Evolutionary conservation across 2,113 vertebrate species (phyloP), one percentile per base, ranked within the genome.

Genomic region (Nibea coibor): DNA sequence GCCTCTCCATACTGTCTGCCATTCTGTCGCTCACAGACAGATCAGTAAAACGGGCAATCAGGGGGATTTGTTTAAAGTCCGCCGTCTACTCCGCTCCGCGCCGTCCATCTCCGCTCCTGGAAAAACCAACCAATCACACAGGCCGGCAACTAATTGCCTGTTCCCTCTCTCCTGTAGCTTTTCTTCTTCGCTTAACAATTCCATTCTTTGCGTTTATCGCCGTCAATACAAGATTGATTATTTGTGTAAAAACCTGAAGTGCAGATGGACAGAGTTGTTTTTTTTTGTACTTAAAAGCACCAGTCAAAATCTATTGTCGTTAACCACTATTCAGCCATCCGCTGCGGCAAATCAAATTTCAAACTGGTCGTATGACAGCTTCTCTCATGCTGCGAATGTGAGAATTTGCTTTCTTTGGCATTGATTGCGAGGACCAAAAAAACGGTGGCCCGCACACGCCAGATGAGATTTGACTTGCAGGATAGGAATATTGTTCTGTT

Each of bases 31-130:
- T 87, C 75, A 68, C 51, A 43, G 57, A 57, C 63, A 58, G 35
- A 84, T 77, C 57, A 84, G 64, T 57, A 47, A 72, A 85, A 75
- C 64, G 74, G 61, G 53, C 84, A 86, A 81, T 89, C 87, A 75
- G 24, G n/a, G 24, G 71, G 63, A 82, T 85, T 86, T 80, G 75
- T 83, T 75, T 78, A 70, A 75, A 75, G 61, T 80, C 84, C 42
- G 47, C 47, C 39, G 3, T 71, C 63, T 76, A 1, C 72, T 68
- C 65, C 7, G 15, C 50, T 72, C 28, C n/a, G 4, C 31, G 64
- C 51, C 35, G 63, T 72, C 67, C 51, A 19, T 59, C 74, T 57
- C 6, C 0, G 11, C 72, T 77, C 35, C 26, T 24, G 47, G 14
- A 50, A 63, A 61, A 43, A n/a, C 9, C 3, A 53, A 16, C 45